Evolutionary conservation across 2,888 invertebrate species (phyloP).

Genomic region (Strigamia maritima): DNA sequence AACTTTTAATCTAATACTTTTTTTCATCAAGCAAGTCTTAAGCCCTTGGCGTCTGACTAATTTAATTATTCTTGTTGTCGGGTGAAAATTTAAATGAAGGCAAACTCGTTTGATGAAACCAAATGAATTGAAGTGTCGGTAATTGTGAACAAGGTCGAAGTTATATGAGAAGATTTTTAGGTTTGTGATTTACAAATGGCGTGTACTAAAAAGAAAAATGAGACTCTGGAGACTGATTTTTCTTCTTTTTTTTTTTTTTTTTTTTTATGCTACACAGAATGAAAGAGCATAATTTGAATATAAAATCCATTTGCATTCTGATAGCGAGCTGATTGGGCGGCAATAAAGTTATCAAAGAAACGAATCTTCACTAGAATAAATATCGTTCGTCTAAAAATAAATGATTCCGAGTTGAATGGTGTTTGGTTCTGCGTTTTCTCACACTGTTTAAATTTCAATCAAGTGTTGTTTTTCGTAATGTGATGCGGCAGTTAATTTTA

Average conservation of each 20-base stretch:
- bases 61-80: constrained; percentile 18
- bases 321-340: constrained; percentile 27
- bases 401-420: neutral
- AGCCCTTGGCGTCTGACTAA: neutral
- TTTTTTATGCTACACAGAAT: neutral
- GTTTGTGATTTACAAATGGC: constrained; percentile 11
- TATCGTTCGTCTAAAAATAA: neutral
- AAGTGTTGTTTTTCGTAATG: neutral
- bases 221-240: neutral
- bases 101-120: neutral
- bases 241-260: neutral
- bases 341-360: constrained; percentile 24
- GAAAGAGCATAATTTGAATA: constrained; percentile 14
- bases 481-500: neutral
- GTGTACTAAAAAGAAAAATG: constrained; percentile 19
- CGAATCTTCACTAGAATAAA: neutral
- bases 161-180: neutral
- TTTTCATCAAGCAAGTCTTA: neutral
- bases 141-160: constrained; percentile 21
- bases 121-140: constrained; percentile 20
- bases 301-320: constrained; percentile 27
- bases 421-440: neutral
- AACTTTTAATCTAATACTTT: neutral
- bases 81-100: constrained; percentile 3
- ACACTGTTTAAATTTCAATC: constrained; percentile 11